These are phyloP conservation scores for Villa cingulata DNA, from an alignment of 2,888 invertebrate species.

Conservation along the genomic window DNA sequence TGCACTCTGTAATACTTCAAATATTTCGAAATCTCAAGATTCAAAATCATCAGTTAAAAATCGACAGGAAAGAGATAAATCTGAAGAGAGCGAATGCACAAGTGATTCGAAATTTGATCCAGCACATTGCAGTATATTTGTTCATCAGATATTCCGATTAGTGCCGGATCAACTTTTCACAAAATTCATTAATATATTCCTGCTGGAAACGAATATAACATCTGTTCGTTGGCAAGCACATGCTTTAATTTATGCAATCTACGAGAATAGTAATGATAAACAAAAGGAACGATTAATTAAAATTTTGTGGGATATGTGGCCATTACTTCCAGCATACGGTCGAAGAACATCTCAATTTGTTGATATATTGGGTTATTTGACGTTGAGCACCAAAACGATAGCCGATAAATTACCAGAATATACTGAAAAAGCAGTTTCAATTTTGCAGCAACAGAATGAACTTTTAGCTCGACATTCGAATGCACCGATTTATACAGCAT, in stretches of 20 bases:
- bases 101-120: slow-evolving; percentile 52
- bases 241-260: slow-evolving; percentile 66
- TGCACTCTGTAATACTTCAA: slow-evolving; percentile 56
- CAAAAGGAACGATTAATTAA: slow-evolving; percentile 72
- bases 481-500: slow-evolving; percentile 79
- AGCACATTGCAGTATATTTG: slow-evolving; percentile 49
- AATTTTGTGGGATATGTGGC: slow-evolving; percentile 85
- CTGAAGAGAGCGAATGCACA: slow-evolving; percentile 47
- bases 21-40: slow-evolving; percentile 14
- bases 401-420: slow-evolving; percentile 56
- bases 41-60: slow-evolving; percentile 25
- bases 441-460: slow-evolving; percentile 79
- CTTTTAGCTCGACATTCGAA: slow-evolving; percentile 84
- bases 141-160: slow-evolving; percentile 55
- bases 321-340: slow-evolving; percentile 76
- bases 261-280: slow-evolving; percentile 62
- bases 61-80: slow-evolving; percentile 50
- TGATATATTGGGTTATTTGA: slow-evolving; percentile 88
- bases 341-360: slow-evolving; percentile 93
- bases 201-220: slow-evolving; percentile 85
- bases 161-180: slow-evolving; percentile 38
- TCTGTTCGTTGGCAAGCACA: slow-evolving; percentile 94
- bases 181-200: slow-evolving; percentile 74
- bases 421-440: slow-evolving; percentile 72
- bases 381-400: slow-evolving; percentile 65